Percentiles rank a stretch among this genome's conserved stretches.
These are phyloP conservation scores for Columba janthina DNA, from an alignment of 2,113 vertebrate genomes.

Conservation along the genomic window DNA sequence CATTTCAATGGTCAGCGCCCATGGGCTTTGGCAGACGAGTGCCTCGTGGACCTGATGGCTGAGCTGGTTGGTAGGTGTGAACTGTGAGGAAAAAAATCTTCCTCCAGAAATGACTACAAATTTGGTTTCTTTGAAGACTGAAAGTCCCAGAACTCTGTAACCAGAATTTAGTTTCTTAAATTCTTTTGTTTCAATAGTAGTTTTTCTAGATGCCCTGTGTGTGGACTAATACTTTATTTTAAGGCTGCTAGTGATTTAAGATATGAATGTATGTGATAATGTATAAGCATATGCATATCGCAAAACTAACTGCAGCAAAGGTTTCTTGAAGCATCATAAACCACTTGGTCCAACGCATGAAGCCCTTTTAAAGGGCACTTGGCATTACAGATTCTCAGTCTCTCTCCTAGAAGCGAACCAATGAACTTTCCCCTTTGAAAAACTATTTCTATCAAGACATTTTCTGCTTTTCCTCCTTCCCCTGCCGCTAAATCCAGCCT, in stretches of 20 bases:
- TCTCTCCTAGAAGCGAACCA: not conserved
- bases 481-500: not conserved
- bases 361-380: slow-evolving; percentile 32
- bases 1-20: slow-evolving; percentile 83
- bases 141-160: not conserved
- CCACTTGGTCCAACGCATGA: not conserved
- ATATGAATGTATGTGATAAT: not conserved
- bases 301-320: slow-evolving; percentile 1
- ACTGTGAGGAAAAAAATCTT: not conserved
- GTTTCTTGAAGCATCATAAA: slow-evolving; percentile 27
- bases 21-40: slow-evolving; percentile 89
- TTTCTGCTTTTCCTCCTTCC: not conserved
- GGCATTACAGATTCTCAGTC: not conserved
- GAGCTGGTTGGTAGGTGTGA: slow-evolving; percentile 85
- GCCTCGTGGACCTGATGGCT: slow-evolving; percentile 83
- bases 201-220: not conserved
- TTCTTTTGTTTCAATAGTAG: not conserved
- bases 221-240: not conserved
- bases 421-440: slow-evolving; percentile 21
- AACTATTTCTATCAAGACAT: not conserved
- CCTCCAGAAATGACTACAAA: not conserved
- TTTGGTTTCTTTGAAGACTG: not conserved
- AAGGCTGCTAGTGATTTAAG: not conserved
- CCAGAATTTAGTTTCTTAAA: not conserved
- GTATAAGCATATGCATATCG: not conserved